Percentiles rank a stretch among this genome's conserved stretches.
phyloP scores from a whole-genome alignment of 92 coral and sea anemone species.

The Pocillopora meandrina region DNA sequence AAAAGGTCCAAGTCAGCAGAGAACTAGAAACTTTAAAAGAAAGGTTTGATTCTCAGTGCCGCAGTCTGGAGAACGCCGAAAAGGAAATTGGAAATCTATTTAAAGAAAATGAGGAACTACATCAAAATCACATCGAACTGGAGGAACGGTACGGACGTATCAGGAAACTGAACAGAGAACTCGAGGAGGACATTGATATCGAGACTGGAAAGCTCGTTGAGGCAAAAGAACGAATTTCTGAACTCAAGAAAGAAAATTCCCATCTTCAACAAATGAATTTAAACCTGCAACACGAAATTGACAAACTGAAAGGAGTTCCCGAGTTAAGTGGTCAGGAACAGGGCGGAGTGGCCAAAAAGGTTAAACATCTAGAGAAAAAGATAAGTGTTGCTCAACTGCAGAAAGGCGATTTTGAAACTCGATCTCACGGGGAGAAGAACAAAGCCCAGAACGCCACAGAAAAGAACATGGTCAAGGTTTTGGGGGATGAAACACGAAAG shows the following conservation, averaged over 20 bases:
- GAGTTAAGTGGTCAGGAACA: slow-evolving; percentile 17
- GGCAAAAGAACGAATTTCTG: slow-evolving; percentile 19
- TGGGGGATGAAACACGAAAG: slow-evolving; percentile 35
- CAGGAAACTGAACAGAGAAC: slow-evolving; percentile 28
- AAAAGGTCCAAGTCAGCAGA: slow-evolving; percentile 27
- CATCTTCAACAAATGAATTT: slow-evolving; percentile 17
- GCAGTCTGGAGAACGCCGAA: slow-evolving; percentile 11
- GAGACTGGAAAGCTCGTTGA: slow-evolving; percentile 32
- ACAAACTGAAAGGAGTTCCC: slow-evolving; percentile 16
- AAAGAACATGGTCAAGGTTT: slow-evolving; percentile 5
- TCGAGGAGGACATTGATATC: slow-evolving; percentile 46
- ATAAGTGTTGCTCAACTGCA: slow-evolving; percentile 18
- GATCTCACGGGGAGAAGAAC: slow-evolving; percentile 31
- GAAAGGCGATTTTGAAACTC: slow-evolving; percentile 46
- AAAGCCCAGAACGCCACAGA: neutral
- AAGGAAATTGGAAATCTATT: slow-evolving; percentile 16
- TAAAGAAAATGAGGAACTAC: slow-evolving; percentile 40
- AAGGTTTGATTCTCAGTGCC: slow-evolving; percentile 6
- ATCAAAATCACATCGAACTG: slow-evolving; percentile 29
- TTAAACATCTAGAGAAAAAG: slow-evolving; percentile 15
- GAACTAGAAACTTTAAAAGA: neutral
- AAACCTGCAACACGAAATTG: slow-evolving; percentile 34
- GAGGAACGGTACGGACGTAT: slow-evolving; percentile 49
- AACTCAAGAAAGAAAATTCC: slow-evolving; percentile 28
- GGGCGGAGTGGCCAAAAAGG: neutral